These are phyloP conservation scores for Ecdyonurus torrentis DNA, from an alignment of 2,888 invertebrate species.

Conservation along the genomic window DNA sequence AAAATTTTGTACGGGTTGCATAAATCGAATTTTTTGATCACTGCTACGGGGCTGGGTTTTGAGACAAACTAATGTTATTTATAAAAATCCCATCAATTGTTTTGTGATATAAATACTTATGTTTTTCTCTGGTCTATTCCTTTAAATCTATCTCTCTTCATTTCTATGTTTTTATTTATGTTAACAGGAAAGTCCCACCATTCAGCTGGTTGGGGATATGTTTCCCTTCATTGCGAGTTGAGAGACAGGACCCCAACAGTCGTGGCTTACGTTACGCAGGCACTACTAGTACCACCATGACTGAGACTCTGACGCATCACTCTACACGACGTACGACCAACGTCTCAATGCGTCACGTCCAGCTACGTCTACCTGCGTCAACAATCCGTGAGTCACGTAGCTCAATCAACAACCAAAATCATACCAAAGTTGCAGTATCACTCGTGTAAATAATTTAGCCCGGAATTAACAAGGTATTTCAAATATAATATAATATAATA, in stretches of 20 bases:
- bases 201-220: constrained; percentile 1
- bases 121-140: no score
- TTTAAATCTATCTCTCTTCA: no score
- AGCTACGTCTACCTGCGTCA: background rate
- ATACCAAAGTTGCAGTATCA: background rate
- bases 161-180: no score
- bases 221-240: background rate
- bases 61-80: no score
- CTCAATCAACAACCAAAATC: background rate
- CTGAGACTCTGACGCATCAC: constrained; percentile 11
- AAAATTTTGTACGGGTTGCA: no score
- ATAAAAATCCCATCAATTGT: no score
- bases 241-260: background rate
- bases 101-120: no score
- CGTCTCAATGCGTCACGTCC: constrained; percentile 1
- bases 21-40: no score
- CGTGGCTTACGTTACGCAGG: constrained; percentile 10
- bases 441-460: background rate
- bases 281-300: constrained; percentile 10
- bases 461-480: background rate
- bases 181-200: constrained; percentile 4
- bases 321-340: constrained; percentile 8
- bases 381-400: background rate
- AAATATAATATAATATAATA: background rate
- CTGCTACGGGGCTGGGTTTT: no score